Evolutionary conservation across 2,113 vertebrate genomes (phyloP).

Genomic region (Saccopteryx leptura): DNA sequence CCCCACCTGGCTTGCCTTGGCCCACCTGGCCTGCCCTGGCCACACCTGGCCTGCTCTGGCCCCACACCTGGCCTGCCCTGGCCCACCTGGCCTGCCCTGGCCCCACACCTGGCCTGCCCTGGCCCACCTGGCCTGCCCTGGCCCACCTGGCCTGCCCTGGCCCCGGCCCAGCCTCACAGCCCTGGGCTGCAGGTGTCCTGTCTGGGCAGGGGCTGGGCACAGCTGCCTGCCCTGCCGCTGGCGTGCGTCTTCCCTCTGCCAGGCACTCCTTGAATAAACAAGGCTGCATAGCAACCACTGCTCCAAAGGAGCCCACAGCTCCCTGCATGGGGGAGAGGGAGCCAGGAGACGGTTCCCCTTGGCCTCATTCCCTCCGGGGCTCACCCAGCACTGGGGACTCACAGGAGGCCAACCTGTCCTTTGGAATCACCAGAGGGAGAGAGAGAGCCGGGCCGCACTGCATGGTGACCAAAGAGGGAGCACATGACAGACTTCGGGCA

Average conservation of each 20-base stretch:
- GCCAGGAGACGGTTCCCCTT: neutral
- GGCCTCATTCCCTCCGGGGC: neutral
- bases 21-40: too few relatives aligned
- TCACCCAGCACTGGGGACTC: neutral
- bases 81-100: too few relatives aligned
- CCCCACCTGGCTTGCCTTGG: too few relatives aligned
- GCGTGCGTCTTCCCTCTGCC: neutral
- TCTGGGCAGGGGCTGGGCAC: neutral
- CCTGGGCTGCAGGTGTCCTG: neutral
- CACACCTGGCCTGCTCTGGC: too few relatives aligned
- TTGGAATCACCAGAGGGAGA: neutral
- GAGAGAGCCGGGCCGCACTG: neutral
- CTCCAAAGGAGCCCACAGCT: conserved; percentile 71
- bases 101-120: too few relatives aligned
- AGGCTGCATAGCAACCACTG: conserved; percentile 87
- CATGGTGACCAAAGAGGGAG: accelerated
- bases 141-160: too few relatives aligned
- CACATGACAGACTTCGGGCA: accelerated
- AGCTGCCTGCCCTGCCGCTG: neutral
- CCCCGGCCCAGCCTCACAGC: neutral
- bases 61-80: too few relatives aligned
- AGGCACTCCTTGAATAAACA: conserved; percentile 83
- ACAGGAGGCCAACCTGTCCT: neutral
- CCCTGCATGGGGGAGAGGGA: conserved; percentile 7
- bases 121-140: too few relatives aligned